Base-by-base conservation (phyloP, 2,888 invertebrate genomes). In the Meiosimyza decipiens region DNA sequence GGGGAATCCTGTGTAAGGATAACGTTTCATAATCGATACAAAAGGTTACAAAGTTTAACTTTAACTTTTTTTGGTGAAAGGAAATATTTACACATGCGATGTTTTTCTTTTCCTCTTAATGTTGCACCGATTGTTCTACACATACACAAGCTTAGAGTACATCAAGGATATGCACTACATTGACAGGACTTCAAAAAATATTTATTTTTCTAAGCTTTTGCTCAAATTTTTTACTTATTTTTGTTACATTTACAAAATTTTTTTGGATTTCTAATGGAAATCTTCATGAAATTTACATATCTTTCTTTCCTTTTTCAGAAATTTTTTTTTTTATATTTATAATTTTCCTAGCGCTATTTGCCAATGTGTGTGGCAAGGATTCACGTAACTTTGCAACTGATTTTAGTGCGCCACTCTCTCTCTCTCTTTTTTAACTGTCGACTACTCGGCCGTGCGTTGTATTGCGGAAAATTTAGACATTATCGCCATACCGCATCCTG, bases 311-410 rank as follows among this genome's bases (percentile, higher is more conserved):
- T 9, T 6, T 5, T 13, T 57, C 12, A 18, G 40, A 9, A 7
- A 7, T 18, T 11, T 40, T 33, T 60, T 13, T 11, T 6, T 33
- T 60, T 6, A 60, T 60, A 28, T 13, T 13, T 16, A 5, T 7
- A 54, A 12, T n/a, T 33, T 33, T 28, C n/a, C 15, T 28, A 33
- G 15, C 40, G 6, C 28, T 7, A 60, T 28, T 60, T 60, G 28
- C 40, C 3, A 60, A 33, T 33, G 60, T 33, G 12, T 73, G 72
- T 73, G 71, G 40, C 60, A 65, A 72, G 72, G 77, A 75, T 76
- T 77, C 79, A 78, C 78, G 79, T 77, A 78, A 77, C 77, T 79
- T 76, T 78, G 73, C 75, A 75, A 80, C 80, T 80, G 78, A 80
- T 74, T 80, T 76, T 71, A 60, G 18, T 28, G 59, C 60, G 18